A percentile compares a stretch with the other conserved stretches of the same genome.
These are phyloP conservation scores for Oophaga pumilio DNA, from an alignment of 2,113 vertebrate species.

Conservation along the genomic window DNA sequence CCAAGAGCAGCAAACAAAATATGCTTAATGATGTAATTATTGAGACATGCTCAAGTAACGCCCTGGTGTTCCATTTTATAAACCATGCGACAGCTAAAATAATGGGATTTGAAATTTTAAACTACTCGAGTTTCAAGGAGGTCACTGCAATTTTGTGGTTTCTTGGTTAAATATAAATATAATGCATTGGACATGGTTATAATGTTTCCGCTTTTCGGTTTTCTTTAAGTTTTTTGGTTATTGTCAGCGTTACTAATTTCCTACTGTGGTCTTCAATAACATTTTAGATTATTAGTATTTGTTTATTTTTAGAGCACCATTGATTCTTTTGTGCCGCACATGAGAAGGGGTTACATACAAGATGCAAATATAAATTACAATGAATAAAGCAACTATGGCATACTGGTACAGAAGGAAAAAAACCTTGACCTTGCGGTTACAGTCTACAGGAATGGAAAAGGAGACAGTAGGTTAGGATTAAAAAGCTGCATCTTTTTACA, in stretches of 20 bases:
- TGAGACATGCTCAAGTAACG: constrained; percentile 57
- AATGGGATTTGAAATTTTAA: constrained; percentile 35
- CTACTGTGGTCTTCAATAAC: background rate
- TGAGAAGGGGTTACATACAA: too few species aligned
- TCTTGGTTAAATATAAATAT: background rate
- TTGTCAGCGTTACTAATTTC: background rate
- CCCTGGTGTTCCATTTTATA: constrained; percentile 30
- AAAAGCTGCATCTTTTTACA: background rate
- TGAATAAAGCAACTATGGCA: too few species aligned
- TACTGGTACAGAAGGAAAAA: too few species aligned
- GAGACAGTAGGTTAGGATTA: too few species aligned
- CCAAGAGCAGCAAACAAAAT: constrained; percentile 60
- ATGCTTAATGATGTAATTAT: constrained; percentile 56
- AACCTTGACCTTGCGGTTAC: too few species aligned
- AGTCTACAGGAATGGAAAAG: too few species aligned
- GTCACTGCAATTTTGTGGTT: constrained; percentile 28
- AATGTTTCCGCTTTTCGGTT: background rate
- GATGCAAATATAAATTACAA: too few species aligned
- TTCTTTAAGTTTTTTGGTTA: background rate
- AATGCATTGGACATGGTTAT: background rate
- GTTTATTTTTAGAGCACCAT: too few species aligned
- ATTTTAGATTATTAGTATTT: too few species aligned
- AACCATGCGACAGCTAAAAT: background rate
- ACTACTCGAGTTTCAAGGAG: background rate
- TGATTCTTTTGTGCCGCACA: too few species aligned